These are phyloP conservation scores for Luperina testacea DNA, from an alignment of 2,888 invertebrate species.

Conservation along the genomic window DNA sequence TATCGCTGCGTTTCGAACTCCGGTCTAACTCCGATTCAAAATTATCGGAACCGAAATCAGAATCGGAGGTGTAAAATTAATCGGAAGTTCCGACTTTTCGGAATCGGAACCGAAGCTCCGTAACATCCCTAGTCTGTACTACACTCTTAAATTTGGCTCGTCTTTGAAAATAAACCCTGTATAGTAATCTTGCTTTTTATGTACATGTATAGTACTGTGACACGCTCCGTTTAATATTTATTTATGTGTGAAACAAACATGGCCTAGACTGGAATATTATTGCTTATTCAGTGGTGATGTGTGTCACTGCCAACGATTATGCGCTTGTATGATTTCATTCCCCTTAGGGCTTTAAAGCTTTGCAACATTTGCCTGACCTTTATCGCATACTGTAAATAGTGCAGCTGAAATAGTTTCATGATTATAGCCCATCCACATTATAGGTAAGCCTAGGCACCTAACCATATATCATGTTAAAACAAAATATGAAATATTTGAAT, in stretches of 20 bases:
- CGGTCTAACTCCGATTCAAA: too few species aligned
- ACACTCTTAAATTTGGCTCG: too few species aligned
- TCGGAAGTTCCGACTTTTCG: too few species aligned
- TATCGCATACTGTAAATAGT: constrained; percentile 52
- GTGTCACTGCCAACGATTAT: constrained; percentile 86
- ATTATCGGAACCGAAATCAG: too few species aligned
- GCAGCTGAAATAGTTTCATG: constrained; percentile 38
- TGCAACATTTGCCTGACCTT: constrained; percentile 69
- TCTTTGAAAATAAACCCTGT: too few species aligned
- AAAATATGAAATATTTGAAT: constrained; percentile 2
- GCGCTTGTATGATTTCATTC: constrained; percentile 79
- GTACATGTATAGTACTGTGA: constrained; percentile 63
- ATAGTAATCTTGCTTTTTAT: constrained; percentile 52
- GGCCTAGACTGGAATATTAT: constrained; percentile 77
- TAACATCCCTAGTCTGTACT: too few species aligned
- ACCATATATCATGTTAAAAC: not conserved
- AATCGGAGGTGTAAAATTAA: too few species aligned
- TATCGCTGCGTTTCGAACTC: too few species aligned
- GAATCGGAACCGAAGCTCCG: too few species aligned
- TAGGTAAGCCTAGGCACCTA: not conserved
- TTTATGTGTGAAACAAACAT: constrained; percentile 79
- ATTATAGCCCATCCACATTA: not conserved
- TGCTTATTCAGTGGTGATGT: constrained; percentile 81
- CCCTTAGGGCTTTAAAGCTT: constrained; percentile 75
- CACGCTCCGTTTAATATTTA: constrained; percentile 76